Evolutionary conservation across 2,797 vertebrate genomes (phyloP).

Genomic region (Enteromius mattozi): DNA sequence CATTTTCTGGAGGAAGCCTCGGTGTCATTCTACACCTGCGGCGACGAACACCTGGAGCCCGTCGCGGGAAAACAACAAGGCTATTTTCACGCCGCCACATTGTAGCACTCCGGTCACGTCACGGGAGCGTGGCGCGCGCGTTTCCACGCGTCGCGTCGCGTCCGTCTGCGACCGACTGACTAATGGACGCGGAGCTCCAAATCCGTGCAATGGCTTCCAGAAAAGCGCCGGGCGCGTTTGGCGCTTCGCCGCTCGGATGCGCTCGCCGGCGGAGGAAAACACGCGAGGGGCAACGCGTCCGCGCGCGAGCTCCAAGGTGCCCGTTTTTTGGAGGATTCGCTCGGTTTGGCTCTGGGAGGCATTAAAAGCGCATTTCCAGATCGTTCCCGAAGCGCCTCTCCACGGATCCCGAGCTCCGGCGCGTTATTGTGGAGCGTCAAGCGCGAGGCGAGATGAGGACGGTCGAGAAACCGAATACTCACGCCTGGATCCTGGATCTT

Average conservation of each 20-base stretch:
- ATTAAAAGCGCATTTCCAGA: slow-evolving; percentile 69
- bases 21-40: slow-evolving; percentile 91
- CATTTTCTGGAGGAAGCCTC: slow-evolving; percentile 96
- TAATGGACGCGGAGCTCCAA: slow-evolving; percentile 90
- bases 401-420: slow-evolving; percentile 75
- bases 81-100: slow-evolving; percentile 3
- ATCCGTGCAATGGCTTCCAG: slow-evolving; percentile 93
- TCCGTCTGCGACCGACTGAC: slow-evolving; percentile 85
- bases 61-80: slow-evolving; percentile 8
- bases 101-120: slow-evolving; percentile 25
- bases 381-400: slow-evolving; percentile 80
- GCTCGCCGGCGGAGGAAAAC: slow-evolving; percentile 66
- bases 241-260: slow-evolving; percentile 61
- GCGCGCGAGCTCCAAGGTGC: slow-evolving; percentile 50
- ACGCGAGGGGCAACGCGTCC: slow-evolving; percentile 69
- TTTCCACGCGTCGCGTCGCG: slow-evolving; percentile 88
- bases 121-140: slow-evolving; percentile 70
- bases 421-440: slow-evolving; percentile 77
- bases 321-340: slow-evolving; percentile 68
- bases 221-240: slow-evolving; percentile 68
- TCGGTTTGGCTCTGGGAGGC: slow-evolving; percentile 47
- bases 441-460: slow-evolving; percentile 70
- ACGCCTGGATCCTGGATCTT: slow-evolving; percentile 78
- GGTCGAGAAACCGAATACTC: slow-evolving; percentile 76
- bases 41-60: slow-evolving; percentile 74